Evolutionary conservation across 1,140 invertebrate genomes (phyloP).

Genomic region (Mactra quadrangularis): DNA sequence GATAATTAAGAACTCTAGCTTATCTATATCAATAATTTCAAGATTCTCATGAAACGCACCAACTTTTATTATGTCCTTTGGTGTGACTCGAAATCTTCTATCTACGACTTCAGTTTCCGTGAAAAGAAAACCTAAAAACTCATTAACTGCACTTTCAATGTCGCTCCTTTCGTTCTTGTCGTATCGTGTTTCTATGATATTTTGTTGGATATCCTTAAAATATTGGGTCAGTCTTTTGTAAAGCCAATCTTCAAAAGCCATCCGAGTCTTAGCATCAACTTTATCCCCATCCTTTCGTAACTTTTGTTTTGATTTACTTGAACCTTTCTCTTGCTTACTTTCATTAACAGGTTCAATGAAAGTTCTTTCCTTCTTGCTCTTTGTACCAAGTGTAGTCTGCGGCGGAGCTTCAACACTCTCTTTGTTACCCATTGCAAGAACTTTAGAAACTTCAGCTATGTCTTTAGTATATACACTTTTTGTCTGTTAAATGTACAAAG

Average conservation of each 20-base stretch:
- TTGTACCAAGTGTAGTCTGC: not conserved
- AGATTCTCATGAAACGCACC: constrained; percentile 31
- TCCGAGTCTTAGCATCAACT: constrained; percentile 18
- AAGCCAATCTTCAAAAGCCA: constrained; percentile 48
- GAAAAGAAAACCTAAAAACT: constrained; percentile 46
- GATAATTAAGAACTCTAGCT: constrained; percentile 9
- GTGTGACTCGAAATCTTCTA: constrained; percentile 1
- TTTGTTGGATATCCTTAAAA: constrained; percentile 42
- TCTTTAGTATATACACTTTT: too few species aligned
- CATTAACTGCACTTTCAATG: constrained; percentile 20
- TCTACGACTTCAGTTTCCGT: constrained; percentile 38
- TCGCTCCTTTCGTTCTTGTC: constrained; percentile 25
- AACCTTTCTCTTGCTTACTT: too few species aligned
- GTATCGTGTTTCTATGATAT: constrained; percentile 5
- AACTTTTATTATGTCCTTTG: constrained; percentile 9
- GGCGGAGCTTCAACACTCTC: constrained; percentile 2
- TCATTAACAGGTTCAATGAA: not conserved
- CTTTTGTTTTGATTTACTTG: not conserved
- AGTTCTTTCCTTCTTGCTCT: not conserved
- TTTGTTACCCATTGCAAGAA: constrained; percentile 32
- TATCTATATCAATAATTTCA: constrained; percentile 31
- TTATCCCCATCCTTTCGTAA: not conserved
- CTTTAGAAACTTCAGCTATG: too few species aligned
- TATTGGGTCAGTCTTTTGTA: constrained; percentile 44
- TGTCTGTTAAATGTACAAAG: too few species aligned